phyloP scores from a whole-genome alignment of 2,888 invertebrate species.

The Mesopsocus fuscifrons region DNA sequence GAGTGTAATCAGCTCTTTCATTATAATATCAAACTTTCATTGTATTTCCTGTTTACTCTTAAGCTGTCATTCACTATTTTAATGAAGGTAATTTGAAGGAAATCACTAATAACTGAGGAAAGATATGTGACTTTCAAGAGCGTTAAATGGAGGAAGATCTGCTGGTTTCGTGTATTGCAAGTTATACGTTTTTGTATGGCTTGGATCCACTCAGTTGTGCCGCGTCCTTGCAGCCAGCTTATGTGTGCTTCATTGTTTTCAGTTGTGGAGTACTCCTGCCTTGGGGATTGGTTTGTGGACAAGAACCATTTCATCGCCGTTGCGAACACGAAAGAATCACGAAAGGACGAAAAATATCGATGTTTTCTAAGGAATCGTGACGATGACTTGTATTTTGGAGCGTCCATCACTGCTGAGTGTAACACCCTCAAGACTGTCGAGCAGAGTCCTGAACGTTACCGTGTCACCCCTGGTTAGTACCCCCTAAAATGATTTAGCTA shows the following conservation, averaged over 20 bases:
- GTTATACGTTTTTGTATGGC: too few relatives aligned
- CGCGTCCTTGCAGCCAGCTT: too few relatives aligned
- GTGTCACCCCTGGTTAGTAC: slow-evolving; percentile 58
- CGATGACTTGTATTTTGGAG: slow-evolving; percentile 79
- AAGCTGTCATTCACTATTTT: too few relatives aligned
- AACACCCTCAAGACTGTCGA: slow-evolving; percentile 83
- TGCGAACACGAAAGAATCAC: slow-evolving; percentile 89
- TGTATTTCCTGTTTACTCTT: too few relatives aligned
- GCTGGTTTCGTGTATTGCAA: too few relatives aligned
- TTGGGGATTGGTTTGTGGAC: slow-evolving; percentile 89
- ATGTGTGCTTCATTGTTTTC: slow-evolving; percentile 17
- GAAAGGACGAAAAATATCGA: slow-evolving; percentile 84
- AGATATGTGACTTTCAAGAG: too few relatives aligned
- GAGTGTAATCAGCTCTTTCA: slow-evolving; percentile 4
- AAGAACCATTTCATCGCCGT: slow-evolving; percentile 95
- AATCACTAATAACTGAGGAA: too few relatives aligned
- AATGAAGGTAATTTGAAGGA: too few relatives aligned
- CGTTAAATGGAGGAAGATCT: too few relatives aligned
- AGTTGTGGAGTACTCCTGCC: slow-evolving; percentile 79
- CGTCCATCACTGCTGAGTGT: slow-evolving; percentile 86
- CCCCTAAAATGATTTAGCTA: too few relatives aligned
- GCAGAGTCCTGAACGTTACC: slow-evolving; percentile 76
- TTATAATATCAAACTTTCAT: too few relatives aligned
- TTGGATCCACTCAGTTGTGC: too few relatives aligned
- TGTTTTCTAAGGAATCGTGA: slow-evolving; percentile 89